A percentile compares a stretch with the other conserved stretches of the same genome.
These are phyloP conservation scores for Monopterus albus DNA, from an alignment of 2,113 vertebrate species.

Conservation along the genomic window DNA sequence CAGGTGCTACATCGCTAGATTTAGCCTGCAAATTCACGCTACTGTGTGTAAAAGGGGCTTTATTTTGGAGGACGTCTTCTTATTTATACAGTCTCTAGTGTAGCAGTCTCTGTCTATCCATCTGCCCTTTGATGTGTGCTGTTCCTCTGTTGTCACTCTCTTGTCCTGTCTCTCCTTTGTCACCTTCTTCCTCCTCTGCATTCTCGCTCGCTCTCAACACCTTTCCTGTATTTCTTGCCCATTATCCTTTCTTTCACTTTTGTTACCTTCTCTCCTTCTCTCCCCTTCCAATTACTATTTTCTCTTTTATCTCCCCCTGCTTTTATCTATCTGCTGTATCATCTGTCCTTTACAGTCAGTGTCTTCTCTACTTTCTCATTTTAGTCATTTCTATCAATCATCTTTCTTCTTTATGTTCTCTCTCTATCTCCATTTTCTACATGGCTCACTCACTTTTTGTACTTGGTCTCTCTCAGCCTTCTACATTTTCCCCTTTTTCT, in stretches of 20 bases:
- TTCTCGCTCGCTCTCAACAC: constrained; percentile 14
- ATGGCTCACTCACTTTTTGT: constrained; percentile 40
- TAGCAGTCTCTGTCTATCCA: neutral
- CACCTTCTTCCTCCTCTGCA: neutral
- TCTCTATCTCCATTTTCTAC: constrained; percentile 52
- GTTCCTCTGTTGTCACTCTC: neutral
- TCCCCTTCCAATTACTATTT: neutral
- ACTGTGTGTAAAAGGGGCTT: too few relatives aligned
- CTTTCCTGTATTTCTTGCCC: constrained; percentile 8
- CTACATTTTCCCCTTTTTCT: constrained; percentile 30
- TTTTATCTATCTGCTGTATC: constrained; percentile 29
- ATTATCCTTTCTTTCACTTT: constrained; percentile 28
- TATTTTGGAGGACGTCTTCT: too few relatives aligned
- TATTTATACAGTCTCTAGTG: too few relatives aligned
- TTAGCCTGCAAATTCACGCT: too few relatives aligned
- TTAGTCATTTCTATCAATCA: constrained; percentile 50
- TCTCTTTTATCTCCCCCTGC: neutral
- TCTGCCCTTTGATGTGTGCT: neutral
- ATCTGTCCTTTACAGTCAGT: constrained; percentile 19
- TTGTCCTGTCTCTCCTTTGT: constrained; percentile 1
- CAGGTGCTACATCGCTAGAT: too few relatives aligned
- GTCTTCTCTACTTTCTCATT: constrained; percentile 28
- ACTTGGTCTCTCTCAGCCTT: constrained; percentile 35
- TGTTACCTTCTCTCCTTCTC: neutral
- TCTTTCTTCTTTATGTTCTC: constrained; percentile 33